These are phyloP conservation scores for Leptinotarsa lineolata DNA, from an alignment of 1,140 invertebrate genomes.

Conservation along the genomic window DNA sequence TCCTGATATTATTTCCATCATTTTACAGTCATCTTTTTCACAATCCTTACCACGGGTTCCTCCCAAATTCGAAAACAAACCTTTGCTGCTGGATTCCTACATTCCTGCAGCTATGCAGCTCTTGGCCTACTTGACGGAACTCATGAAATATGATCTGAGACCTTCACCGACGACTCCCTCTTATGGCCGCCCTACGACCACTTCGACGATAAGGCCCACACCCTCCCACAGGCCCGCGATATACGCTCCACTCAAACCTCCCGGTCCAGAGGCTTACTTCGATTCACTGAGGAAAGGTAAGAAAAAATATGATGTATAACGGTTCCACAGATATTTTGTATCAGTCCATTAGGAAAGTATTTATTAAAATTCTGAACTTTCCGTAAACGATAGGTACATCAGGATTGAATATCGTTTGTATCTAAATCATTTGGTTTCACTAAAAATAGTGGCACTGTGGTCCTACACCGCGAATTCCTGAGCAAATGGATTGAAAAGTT, in stretches of 20 bases:
- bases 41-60: slow-evolving; percentile 24
- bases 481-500: no score
- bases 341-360: no score
- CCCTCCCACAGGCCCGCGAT: slow-evolving; percentile 60
- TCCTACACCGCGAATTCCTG: no score
- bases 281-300: slow-evolving; percentile 17
- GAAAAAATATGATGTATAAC: background rate
- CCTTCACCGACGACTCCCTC: slow-evolving; percentile 33
- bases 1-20: no score
- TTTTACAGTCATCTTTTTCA: background rate
- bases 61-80: slow-evolving; percentile 40
- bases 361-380: no score
- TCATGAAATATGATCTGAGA: slow-evolving; percentile 58
- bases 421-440: no score
- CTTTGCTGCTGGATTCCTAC: slow-evolving; percentile 52
- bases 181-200: slow-evolving; percentile 34
- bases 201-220: slow-evolving; percentile 53
- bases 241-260: slow-evolving; percentile 58
- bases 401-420: no score
- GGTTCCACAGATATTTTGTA: no score
- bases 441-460: no score
- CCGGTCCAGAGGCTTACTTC: slow-evolving; percentile 48
- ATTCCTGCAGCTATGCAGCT: slow-evolving; percentile 64
- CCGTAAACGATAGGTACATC: no score
- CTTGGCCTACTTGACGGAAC: slow-evolving; percentile 62